Evolutionary conservation across 2,888 invertebrate species (phyloP), one percentile per base, ranked within the genome.

Genomic region (Biston betularia): DNA sequence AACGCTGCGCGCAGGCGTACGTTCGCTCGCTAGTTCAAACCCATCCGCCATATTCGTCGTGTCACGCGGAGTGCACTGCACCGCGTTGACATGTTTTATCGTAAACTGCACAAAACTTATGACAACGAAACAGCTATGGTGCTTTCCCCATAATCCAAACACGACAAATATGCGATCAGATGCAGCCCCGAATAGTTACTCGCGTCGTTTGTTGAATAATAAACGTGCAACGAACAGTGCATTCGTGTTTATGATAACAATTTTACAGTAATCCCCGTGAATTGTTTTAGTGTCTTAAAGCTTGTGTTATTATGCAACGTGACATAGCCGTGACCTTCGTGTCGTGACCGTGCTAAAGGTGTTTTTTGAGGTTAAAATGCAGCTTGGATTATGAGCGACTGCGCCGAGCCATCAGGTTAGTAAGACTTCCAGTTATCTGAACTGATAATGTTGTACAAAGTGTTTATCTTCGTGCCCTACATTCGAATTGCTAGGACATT

Each of bases 41-140:
- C 88, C 92, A 89, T 91, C 93, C 92, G 93, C 93, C 93, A 93
- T 93, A 92, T 93, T 93, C 91, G 92, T 92, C 92, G 92, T 91
- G 92, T 92, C 92, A 88, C 89, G 86, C 92, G 91, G 88, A 90
- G 88, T 92, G 91, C 90, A 89, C 89, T 89, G 92, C 85, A 86
- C 91, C 88, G 87, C 88, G 88, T 89, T 91, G 87, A 83, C 89
- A 92, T 92, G 92, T 92, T 92, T 91, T 90, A 86, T 88, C 91
- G 90, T 89, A 90, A 92, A 90, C 82, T 88, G 84, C 81, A 87
- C 84, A 85, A 82, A 89, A 87, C 84, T 82, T 86, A 88, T 87
- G 86, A 89, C 84, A 90, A 82, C 85, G 83, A 86, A 80, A 85
- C 80, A 70, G 79, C 75, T 80, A 75, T 86, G 87, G 90, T 92